phyloP scores from a whole-genome alignment of 2,113 vertebrate species.

The Pelecanoides urinatrix region DNA sequence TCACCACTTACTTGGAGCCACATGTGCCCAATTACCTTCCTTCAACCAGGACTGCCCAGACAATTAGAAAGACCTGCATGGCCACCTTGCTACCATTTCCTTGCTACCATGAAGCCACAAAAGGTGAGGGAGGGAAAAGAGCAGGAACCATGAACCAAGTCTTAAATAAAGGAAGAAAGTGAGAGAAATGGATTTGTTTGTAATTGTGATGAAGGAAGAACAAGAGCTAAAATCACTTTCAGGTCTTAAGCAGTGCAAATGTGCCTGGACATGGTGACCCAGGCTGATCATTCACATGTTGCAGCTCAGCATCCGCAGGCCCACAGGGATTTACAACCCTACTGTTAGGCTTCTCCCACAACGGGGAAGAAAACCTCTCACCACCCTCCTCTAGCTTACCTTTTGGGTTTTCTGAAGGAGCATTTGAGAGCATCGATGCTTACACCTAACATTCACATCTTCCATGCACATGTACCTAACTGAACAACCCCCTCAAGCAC shows the following conservation, averaged over 20 bases:
- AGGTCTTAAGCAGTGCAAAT: not conserved
- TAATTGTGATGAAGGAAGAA: not conserved
- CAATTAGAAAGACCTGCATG: not conserved
- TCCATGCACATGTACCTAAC: accelerated
- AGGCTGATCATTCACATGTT: constrained; percentile 25
- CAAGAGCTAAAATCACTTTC: constrained; percentile 35
- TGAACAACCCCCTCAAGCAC: not conserved
- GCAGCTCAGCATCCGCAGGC: not conserved
- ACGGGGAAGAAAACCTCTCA: not conserved
- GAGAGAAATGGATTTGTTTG: not conserved
- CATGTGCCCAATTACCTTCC: constrained; percentile 27
- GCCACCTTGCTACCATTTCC: not conserved
- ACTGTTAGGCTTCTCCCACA: not conserved
- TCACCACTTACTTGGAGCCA: not conserved
- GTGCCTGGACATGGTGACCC: not conserved
- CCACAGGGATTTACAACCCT: not conserved
- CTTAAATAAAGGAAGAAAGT: constrained; percentile 28
- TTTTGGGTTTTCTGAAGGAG: not conserved
- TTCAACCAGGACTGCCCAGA: not conserved
- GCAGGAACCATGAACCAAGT: not conserved
- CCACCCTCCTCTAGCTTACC: not conserved
- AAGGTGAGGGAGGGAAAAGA: not conserved
- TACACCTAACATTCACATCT: not conserved
- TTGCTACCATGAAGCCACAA: not conserved
- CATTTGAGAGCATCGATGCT: not conserved